Evolutionary conservation across 2,888 invertebrate species (phyloP), one percentile per base, ranked within the genome.

Genomic region (Dexiosoma caninum): DNA sequence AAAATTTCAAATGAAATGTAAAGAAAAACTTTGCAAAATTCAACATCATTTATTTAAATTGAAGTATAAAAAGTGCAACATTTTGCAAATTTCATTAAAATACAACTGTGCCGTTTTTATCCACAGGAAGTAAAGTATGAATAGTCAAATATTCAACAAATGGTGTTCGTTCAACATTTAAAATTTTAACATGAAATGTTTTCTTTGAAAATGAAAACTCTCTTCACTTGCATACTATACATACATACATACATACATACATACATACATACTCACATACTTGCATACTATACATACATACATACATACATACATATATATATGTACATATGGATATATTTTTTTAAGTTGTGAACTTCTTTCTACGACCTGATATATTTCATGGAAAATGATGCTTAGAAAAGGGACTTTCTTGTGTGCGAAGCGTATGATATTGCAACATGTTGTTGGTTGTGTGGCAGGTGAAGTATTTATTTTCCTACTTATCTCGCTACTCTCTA

Each of bases 401-500:
- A 59, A 70, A 60, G 60, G 30, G 7, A n/a, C 49, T 60, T 35
- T 9, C 12, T 49, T 49, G n/a, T 16, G 10, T n/a, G 30, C 19
- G 35, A 27, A 19, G n/a, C 10, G 19, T 27, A 21, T 59, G n/a
- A 16, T 23, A 14, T 44, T 46, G 53, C n/a, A n/a, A n/a, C 67
- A 51, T 46, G 53, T 60, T 67, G 66, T 66, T 71, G 51, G 66
- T 40, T 44, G n/a, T 49, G 67, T 42, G 72, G 42, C 53, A 78
- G 60, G 53, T 66, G 53, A 59, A 78, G 30, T 42, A 69, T 12
- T 66, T 67, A n/a, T n/a, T 57, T 49, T 70, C 46, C 70, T 62
- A 70, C 75, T 75, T 80, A 80, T 75, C 79, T 80, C 30, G 70
- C 70, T 46, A 44, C 44, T 75, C 44, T 75, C 64, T 53, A 59